Evolutionary conservation across 2,888 invertebrate genomes (phyloP).

Genomic region (Plebejus melissa): DNA sequence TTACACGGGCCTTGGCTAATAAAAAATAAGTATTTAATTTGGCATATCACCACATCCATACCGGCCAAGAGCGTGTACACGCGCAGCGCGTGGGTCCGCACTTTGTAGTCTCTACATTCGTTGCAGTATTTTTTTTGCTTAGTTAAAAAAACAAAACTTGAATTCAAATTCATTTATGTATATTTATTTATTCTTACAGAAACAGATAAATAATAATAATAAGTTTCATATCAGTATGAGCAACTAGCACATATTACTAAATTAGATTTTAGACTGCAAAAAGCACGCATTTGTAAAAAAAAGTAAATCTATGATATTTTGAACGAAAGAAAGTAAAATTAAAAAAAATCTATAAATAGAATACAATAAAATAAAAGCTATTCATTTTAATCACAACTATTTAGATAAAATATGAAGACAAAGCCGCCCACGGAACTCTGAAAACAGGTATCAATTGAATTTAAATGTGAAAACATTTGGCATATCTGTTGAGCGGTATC

Average conservation of each 20-base stretch:
- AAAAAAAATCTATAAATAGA: not conserved
- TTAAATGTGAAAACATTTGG: constrained; percentile 19
- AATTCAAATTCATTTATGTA: too few relatives aligned
- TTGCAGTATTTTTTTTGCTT: not conserved
- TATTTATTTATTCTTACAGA: too few relatives aligned
- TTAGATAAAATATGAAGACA: not conserved
- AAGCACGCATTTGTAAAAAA: not conserved
- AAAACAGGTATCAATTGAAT: constrained; percentile 22
- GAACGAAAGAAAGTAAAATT: too few relatives aligned
- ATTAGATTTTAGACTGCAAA: not conserved
- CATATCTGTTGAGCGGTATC: constrained; percentile 3
- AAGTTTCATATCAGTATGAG: not conserved
- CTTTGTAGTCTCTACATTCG: not conserved
- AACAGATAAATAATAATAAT: not conserved
- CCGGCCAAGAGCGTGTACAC: not conserved
- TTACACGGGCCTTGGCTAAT: constrained; percentile 8
- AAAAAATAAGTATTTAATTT: constrained; percentile 17
- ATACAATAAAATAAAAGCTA: not conserved
- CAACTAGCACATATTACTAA: not conserved
- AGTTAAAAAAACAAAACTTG: too few relatives aligned
- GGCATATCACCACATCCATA: not conserved
- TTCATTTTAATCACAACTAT: not conserved
- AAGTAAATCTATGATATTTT: not conserved
- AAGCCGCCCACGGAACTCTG: not conserved
- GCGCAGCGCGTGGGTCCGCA: not conserved